These are phyloP conservation scores for Zonitis immaculata DNA, from an alignment of 2,888 invertebrate species.

Conservation along the genomic window DNA sequence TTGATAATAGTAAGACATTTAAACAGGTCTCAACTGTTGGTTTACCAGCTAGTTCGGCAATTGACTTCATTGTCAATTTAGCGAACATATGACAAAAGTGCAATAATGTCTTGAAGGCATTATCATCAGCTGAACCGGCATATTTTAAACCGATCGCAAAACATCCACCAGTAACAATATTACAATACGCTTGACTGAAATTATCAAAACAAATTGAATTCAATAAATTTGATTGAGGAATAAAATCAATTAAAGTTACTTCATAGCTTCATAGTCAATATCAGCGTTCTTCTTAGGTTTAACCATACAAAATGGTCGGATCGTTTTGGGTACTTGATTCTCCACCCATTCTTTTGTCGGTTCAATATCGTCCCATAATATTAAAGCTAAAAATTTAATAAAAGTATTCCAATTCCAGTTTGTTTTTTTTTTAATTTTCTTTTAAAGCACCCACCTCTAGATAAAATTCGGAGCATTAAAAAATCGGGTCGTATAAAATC, in stretches of 20 bases:
- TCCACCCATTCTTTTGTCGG: constrained; percentile 82
- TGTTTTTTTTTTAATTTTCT: too few species aligned
- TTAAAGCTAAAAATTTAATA: constrained; percentile 66
- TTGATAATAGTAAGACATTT: constrained; percentile 74
- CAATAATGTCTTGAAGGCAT: constrained; percentile 74
- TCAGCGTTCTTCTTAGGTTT: constrained; percentile 62
- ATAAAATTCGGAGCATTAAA: constrained; percentile 73
- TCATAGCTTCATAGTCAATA: constrained; percentile 90
- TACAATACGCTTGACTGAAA: constrained; percentile 90
- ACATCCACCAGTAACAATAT: constrained; percentile 91
- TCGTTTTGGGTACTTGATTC: constrained; percentile 70
- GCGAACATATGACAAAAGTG: constrained; percentile 69
- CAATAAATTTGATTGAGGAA: constrained; percentile 2
- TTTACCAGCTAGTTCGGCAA: constrained; percentile 84
- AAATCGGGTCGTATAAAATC: constrained; percentile 92
- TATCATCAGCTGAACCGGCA: constrained; percentile 83
- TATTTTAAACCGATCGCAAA: constrained; percentile 90
- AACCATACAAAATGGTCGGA: constrained; percentile 73
- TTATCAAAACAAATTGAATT: constrained; percentile 7
- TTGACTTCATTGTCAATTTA: constrained; percentile 62
- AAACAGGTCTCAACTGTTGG: constrained; percentile 86
- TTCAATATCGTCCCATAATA: constrained; percentile 82
- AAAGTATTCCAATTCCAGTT: too few species aligned
- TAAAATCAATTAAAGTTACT: constrained; percentile 58
- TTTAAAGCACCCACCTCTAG: too few species aligned